phyloP scores from a whole-genome alignment of 2,888 invertebrate species.

The Fragum sueziense region DNA sequence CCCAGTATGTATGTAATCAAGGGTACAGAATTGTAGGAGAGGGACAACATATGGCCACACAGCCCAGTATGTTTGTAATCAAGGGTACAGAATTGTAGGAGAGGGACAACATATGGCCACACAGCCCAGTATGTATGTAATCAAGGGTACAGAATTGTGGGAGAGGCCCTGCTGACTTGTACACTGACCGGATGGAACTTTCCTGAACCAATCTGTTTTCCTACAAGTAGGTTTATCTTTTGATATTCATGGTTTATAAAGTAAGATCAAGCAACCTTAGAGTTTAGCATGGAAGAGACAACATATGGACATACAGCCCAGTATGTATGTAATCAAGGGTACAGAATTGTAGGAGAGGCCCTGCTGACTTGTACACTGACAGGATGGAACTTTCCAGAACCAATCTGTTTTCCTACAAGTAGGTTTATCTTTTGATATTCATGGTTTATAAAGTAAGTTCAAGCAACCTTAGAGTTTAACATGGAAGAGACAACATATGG shows the following conservation, averaged over 20 bases:
- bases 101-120: slow-evolving; percentile 30
- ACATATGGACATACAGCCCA: slow-evolving; percentile 25
- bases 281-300: slow-evolving; percentile 26
- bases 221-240: slow-evolving; percentile 24
- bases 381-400: slow-evolving; percentile 40
- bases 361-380: slow-evolving; percentile 15
- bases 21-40: too few relatives aligned
- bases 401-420: slow-evolving; percentile 30
- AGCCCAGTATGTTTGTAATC: too few relatives aligned
- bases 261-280: too few relatives aligned
- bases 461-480: too few relatives aligned
- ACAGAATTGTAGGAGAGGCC: slow-evolving; percentile 23
- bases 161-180: slow-evolving; percentile 22
- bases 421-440: too few relatives aligned
- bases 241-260: too few relatives aligned
- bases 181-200: slow-evolving; percentile 33
- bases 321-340: slow-evolving; percentile 37
- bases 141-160: slow-evolving; percentile 32
- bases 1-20: too few relatives aligned
- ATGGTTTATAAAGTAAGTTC: too few relatives aligned
- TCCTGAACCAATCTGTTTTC: slow-evolving; percentile 27
- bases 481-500: slow-evolving; percentile 33
- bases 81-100: too few relatives aligned
- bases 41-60: too few relatives aligned
- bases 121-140: slow-evolving; percentile 33